Base-by-base conservation (phyloP, 2,888 invertebrate genomes). In the Caprella mutica region DNA sequence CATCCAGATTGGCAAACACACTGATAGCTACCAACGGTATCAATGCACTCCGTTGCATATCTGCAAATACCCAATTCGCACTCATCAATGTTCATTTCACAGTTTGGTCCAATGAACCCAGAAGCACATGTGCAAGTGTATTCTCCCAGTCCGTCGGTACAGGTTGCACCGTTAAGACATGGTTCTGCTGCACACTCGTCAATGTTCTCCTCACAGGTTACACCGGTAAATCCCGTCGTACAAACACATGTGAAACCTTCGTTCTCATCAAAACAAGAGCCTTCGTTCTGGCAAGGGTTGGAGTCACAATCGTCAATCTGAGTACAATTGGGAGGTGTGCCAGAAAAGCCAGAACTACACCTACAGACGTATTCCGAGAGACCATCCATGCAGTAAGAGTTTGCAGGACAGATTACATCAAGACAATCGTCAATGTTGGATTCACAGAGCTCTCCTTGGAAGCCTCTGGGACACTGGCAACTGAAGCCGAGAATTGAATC, bases 231-330 rank as follows among this genome's bases (percentile, higher is more conserved):
- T 23, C 91, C 91, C 6, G 88, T 77, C 0, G 90, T 90, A 70
- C 91, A 92, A 70, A 89, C 86, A 76, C 91, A 92, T 59, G 85
- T 81, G 76, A 85, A 91, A 0, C 87, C 85, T 72, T 90, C 89
- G 65, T 89, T 81, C 65, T 86, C 76, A 72, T 89, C 87, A 69
- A 87, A 84, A 74, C 93, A 93, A 55, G 84, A 83, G 17, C 86
- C 94, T n/a, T 85, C 88, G 70, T 87, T 92, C 51, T 87, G 90
- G 70, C 91, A 91, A 0, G 90, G 90, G 58, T 81, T 79, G 24
- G 87, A 67, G 23, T 84, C 80, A 71, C 92, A 92, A 70, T 92
- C 91, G 74, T 92, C 86, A 70, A 92, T 88, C 72, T 93, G 50
- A 12, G 55, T 26, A 42, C 66, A 66, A 27, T 57, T 57, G 6